A percentile compares a stretch with the other conserved stretches of the same genome.
These are phyloP conservation scores for Donacobius atricapilla DNA, from an alignment of 2,113 vertebrate species.

Conservation along the genomic window DNA sequence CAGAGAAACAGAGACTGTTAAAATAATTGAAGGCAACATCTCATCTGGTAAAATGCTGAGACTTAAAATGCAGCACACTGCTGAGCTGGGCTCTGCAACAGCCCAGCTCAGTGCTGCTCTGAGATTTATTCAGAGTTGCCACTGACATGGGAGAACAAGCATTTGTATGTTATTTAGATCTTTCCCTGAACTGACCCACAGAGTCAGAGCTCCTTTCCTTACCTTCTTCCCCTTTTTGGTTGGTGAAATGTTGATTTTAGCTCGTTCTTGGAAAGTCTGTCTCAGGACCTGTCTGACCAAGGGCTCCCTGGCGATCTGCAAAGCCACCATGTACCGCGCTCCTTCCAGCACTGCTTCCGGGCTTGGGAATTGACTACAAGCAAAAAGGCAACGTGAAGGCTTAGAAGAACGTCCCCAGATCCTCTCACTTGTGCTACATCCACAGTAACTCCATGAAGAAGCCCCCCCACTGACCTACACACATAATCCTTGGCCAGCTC, in stretches of 20 bases:
- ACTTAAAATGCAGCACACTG: not conserved
- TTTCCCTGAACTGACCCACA: not conserved
- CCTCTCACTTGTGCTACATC: not conserved
- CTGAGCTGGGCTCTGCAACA: not conserved
- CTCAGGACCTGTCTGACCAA: constrained; percentile 94
- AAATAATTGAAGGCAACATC: not conserved
- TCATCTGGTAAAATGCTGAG: not conserved
- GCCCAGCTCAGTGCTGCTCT: not conserved
- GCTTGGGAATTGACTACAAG: constrained; percentile 85
- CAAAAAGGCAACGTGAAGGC: not conserved
- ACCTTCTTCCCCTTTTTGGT: constrained; percentile 99
- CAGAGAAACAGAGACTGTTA: not conserved
- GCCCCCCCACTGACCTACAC: constrained; percentile 77
- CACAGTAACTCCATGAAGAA: not conserved
- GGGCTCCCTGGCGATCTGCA: constrained; percentile 96
- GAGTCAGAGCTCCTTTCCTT: not conserved
- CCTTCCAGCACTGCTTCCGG: constrained; percentile 93
- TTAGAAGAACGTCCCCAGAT: not conserved
- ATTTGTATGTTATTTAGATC: not conserved
- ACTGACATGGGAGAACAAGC: not conserved
- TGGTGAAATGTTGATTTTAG: constrained; percentile 93
- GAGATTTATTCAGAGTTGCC: not conserved
- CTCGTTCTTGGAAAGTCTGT: constrained; percentile 96
- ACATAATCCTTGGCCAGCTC: constrained; percentile 97
- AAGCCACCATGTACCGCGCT: constrained; percentile 97